A percentile compares a stretch with the other conserved stretches of the same genome.
phyloP scores from a whole-genome alignment of 2,888 invertebrate genomes.

The Malacosoma neustria region DNA sequence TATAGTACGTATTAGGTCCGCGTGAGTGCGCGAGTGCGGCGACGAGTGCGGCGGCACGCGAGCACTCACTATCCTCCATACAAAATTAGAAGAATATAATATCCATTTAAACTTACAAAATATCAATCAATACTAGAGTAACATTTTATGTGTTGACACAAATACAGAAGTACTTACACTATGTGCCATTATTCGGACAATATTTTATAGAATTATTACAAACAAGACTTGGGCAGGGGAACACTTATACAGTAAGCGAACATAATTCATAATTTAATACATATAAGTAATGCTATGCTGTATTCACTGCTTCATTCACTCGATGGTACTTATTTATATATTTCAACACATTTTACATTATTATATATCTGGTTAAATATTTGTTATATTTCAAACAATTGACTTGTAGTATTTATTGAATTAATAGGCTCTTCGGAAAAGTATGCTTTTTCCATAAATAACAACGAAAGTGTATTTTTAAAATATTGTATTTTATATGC shows the following conservation, averaged over 20 bases:
- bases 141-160: constrained; percentile 56
- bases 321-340: constrained; percentile 14
- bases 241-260: constrained; percentile 15
- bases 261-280: constrained; percentile 12
- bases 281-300: constrained; percentile 15
- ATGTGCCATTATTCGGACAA: constrained; percentile 36
- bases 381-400: constrained; percentile 39
- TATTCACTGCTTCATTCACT: constrained; percentile 24
- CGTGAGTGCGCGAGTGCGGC: constrained; percentile 21
- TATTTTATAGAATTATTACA: constrained; percentile 18
- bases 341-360: constrained; percentile 12
- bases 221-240: constrained; percentile 18
- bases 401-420: constrained; percentile 38
- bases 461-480: neutral
- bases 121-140: constrained; percentile 62
- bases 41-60: constrained; percentile 9
- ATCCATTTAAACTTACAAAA: constrained; percentile 69
- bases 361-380: constrained; percentile 8
- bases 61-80: constrained; percentile 22
- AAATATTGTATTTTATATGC: constrained; percentile 1
- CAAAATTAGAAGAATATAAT: constrained; percentile 75
- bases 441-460: neutral
- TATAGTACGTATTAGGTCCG: constrained; percentile 48
- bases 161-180: constrained; percentile 50
- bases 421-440: constrained; percentile 2